A percentile compares a stretch with the other conserved stretches of the same genome.
phyloP scores from a whole-genome alignment of 2,113 vertebrate species.

The Okapia johnstoni region DNA sequence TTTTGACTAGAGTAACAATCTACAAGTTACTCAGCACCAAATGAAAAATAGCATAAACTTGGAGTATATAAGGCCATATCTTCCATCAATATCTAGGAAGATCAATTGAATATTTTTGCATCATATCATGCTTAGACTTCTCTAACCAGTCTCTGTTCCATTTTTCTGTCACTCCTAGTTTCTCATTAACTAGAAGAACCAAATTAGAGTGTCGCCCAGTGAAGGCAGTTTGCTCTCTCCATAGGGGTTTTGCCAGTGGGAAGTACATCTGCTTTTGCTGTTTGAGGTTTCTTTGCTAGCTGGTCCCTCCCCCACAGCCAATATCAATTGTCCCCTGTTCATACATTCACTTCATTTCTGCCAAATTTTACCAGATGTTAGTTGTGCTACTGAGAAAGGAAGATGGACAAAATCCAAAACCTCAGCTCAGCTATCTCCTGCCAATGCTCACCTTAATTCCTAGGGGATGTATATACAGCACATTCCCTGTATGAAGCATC shows the following conservation, averaged over 20 bases:
- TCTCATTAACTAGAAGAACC: neutral
- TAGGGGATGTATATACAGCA: neutral
- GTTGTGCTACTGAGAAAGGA: conserved; percentile 37
- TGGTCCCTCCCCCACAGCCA: neutral
- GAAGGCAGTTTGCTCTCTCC: neutral
- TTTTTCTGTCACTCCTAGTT: neutral
- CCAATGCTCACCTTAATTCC: conserved; percentile 56
- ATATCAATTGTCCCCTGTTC: conserved; percentile 53
- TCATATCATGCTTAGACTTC: neutral
- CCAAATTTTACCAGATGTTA: conserved; percentile 68
- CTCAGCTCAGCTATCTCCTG: neutral
- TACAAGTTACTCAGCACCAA: neutral
- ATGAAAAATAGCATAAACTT: neutral
- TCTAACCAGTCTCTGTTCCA: neutral
- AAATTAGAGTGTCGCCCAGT: neutral
- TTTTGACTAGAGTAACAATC: neutral
- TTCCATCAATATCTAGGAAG: neutral
- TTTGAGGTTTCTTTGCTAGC: conserved; percentile 17
- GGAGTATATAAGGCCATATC: neutral
- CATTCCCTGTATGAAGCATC: neutral
- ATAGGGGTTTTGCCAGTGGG: neutral
- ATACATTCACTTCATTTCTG: conserved; percentile 38
- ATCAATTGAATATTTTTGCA: neutral
- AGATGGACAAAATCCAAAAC: conserved; percentile 58
- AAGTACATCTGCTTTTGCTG: conserved; percentile 57